Base-by-base conservation (phyloP, 2,797 vertebrate species). In the Aldrovandia affinis region DNA sequence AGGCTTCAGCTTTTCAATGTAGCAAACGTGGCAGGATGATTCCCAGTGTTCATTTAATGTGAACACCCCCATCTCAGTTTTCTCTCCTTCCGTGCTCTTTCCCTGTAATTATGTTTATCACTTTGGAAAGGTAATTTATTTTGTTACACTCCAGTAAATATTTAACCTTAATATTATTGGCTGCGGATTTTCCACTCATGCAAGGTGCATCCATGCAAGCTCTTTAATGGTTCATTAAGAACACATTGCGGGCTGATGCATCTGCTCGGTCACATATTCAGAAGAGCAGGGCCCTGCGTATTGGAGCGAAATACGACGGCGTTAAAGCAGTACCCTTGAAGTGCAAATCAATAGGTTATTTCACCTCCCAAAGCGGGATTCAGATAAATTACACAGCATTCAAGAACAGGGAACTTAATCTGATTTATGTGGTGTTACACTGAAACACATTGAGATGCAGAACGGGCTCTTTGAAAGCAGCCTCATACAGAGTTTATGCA, bases 121-220 rank as follows among this genome's bases (percentile, higher is more conserved):
- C 91, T 90, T 93, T 91, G 90, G 86, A 80, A 91, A 91, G 88
- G 90, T 94, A 89, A 94, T 95, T 93, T 93, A 93, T 92, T 93
- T 95, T 93, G 91, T 92, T 91, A 91, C 86, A 90, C 89, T 88
- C 89, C 91, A 92, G 90, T 94, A 91, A 92, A 93, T 92, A 89
- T 90, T 91, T 93, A 93, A 92, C 91, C 86, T 89, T 88, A 91
- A 91, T 93, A 92, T 87, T 83, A 86, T 93, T 91, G 88, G 89
- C 88, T 90, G 86, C 85, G 84, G 90, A 79, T 83, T 36, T 54
- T n/a, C 81, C 63, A 73, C 50, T 61, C 42, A 63, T 44, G 57
- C 6, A 7, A 82, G 33, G 78, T 85, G 82, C 75, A 61, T 33
- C 42, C 57, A 0, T 55, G 84, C 8, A 85, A 78, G 80, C 89